Percentiles rank a stretch among this genome's conserved stretches.
phyloP scores from a whole-genome alignment of 2,113 vertebrate species.

The Gobio gobio region DNA sequence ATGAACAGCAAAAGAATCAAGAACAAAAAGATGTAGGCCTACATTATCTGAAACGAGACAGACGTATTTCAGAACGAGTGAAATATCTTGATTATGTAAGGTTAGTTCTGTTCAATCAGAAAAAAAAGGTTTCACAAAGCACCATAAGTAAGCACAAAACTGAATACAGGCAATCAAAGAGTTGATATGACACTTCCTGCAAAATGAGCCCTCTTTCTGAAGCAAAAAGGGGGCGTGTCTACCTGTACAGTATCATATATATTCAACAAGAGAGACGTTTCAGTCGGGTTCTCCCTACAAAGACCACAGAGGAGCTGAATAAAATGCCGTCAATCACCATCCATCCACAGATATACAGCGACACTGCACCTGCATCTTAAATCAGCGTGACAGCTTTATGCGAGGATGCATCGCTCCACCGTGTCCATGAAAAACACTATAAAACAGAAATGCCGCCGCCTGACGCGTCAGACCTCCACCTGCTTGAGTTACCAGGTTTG shows the following conservation, averaged over 20 bases:
- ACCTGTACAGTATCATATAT: constrained; percentile 67
- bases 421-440: constrained; percentile 35
- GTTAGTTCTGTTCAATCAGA: constrained; percentile 65
- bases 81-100: constrained; percentile 72
- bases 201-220: constrained; percentile 67
- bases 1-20: constrained; percentile 72
- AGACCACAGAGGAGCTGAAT: constrained; percentile 57
- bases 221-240: constrained; percentile 71
- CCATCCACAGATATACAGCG: constrained; percentile 57
- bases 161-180: constrained; percentile 51
- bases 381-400: constrained; percentile 13
- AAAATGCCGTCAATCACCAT: constrained; percentile 60
- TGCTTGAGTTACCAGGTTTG: constrained; percentile 24
- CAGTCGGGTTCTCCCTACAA: constrained; percentile 59
- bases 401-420: neutral
- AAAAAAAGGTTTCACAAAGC: constrained; percentile 61
- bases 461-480: constrained; percentile 25
- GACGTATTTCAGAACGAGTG: constrained; percentile 61
- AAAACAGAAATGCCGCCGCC: constrained; percentile 40
- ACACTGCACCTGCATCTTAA: constrained; percentile 19
- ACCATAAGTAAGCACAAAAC: constrained; percentile 64
- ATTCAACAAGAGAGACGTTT: constrained; percentile 64
- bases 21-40: constrained; percentile 69
- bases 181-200: constrained; percentile 74
- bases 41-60: constrained; percentile 6